phyloP scores from a whole-genome alignment of 2,797 vertebrate genomes.

The Characodon lateralis region DNA sequence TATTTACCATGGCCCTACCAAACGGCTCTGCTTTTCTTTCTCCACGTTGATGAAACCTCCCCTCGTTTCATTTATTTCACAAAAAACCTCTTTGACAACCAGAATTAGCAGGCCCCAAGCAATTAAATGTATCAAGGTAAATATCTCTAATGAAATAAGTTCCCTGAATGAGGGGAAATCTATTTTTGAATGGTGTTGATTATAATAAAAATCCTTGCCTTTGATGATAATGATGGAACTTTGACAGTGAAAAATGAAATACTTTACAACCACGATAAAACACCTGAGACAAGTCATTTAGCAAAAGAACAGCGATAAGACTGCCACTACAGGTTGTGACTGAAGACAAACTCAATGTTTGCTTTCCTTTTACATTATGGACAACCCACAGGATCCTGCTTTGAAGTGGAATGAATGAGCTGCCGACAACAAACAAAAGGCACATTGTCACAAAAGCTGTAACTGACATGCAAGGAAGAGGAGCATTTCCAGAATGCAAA shows the following conservation, averaged over 20 bases:
- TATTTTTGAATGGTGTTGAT: constrained; percentile 25
- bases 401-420: constrained; percentile 75
- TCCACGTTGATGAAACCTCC: constrained; percentile 47
- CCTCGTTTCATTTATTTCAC: constrained; percentile 36
- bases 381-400: constrained; percentile 56
- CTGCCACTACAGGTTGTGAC: constrained; percentile 36
- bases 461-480: constrained; percentile 73
- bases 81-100: constrained; percentile 44
- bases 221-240: constrained; percentile 24
- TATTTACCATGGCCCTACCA: constrained; percentile 71
- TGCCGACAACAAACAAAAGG: constrained; percentile 77
- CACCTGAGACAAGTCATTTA: constrained; percentile 4
- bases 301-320: constrained; percentile 19
- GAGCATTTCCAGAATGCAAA: constrained; percentile 77
- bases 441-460: constrained; percentile 66
- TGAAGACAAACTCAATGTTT: constrained; percentile 50
- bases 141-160: constrained; percentile 8
- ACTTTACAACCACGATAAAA: constrained; percentile 14
- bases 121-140: constrained; percentile 45
- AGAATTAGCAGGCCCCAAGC: constrained; percentile 23
- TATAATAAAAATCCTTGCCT: constrained; percentile 20
- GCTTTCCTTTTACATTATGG: constrained; percentile 52
- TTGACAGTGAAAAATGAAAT: constrained; percentile 23
- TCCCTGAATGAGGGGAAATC: constrained; percentile 40
- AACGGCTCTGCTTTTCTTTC: constrained; percentile 44